Conservation (phyloP, 2,113 vertebrate genomes). For the Pteropus alecto region DNA sequence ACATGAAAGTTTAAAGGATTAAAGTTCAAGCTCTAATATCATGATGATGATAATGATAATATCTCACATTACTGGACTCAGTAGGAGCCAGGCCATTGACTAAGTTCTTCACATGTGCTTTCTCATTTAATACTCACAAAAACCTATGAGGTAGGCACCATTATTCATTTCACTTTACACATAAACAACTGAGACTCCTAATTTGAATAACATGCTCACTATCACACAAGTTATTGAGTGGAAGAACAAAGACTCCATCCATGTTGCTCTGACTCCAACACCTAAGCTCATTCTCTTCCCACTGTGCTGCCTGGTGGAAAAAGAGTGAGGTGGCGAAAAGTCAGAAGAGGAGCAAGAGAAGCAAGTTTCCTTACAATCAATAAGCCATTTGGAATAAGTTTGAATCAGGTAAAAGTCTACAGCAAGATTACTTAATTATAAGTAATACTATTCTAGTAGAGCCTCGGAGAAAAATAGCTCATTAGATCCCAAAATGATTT, state of each 20-base stretch:
- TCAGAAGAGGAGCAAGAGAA: neutral
- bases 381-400: neutral
- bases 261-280: neutral
- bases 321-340: neutral
- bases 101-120: neutral
- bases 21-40: neutral
- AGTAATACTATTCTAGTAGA: neutral
- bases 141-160: neutral
- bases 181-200: neutral
- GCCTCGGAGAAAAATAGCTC: neutral
- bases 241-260: neutral
- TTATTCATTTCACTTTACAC: neutral
- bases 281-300: neutral
- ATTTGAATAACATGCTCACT: neutral
- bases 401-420: constrained; percentile 29
- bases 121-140: neutral
- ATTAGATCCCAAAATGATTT: neutral
- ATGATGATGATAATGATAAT: neutral
- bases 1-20: neutral
- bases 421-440: neutral
- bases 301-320: neutral
- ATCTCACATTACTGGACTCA: neutral
- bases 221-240: neutral
- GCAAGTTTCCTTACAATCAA: neutral
- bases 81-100: neutral